phyloP scores from a whole-genome alignment of 2,797 vertebrate species.

The Lophotriccus pileatus region DNA sequence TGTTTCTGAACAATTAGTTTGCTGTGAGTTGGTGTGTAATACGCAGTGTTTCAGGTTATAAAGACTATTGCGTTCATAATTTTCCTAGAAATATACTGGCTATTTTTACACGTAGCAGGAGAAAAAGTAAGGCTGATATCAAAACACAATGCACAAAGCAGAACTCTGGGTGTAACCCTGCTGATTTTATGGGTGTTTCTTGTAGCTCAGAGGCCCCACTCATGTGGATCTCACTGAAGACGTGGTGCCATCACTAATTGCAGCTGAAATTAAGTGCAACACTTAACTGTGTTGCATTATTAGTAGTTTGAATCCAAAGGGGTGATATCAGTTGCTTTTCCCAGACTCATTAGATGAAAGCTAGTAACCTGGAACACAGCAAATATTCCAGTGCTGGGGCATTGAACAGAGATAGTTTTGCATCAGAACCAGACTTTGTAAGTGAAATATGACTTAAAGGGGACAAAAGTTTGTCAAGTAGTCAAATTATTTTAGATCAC shows the following conservation, averaged over 20 bases:
- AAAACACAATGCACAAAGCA: not conserved
- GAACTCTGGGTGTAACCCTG: not conserved
- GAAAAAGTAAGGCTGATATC: not conserved
- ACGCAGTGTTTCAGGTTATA: not conserved
- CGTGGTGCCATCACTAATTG: not conserved
- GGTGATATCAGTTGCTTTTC: not conserved
- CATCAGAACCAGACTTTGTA: not conserved
- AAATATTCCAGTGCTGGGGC: not conserved
- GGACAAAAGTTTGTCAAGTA: not conserved
- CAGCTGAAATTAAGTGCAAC: slow-evolving; percentile 10
- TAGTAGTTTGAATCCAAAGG: not conserved
- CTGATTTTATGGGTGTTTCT: not conserved
- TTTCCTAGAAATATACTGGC: not conserved
- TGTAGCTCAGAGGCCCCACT: not conserved
- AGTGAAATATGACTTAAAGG: not conserved
- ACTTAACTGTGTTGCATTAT: not conserved
- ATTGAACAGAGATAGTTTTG: not conserved
- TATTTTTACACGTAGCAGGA: not conserved
- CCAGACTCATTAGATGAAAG: not conserved
- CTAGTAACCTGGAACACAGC: not conserved
- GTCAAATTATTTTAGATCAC: not conserved
- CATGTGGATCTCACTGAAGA: not conserved
- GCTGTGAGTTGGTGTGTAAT: not conserved
- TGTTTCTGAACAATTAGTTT: not conserved
- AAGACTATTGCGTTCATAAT: not conserved